These are phyloP conservation scores for Podarcis muralis DNA, from an alignment of 2,113 vertebrate genomes.

Conservation along the genomic window DNA sequence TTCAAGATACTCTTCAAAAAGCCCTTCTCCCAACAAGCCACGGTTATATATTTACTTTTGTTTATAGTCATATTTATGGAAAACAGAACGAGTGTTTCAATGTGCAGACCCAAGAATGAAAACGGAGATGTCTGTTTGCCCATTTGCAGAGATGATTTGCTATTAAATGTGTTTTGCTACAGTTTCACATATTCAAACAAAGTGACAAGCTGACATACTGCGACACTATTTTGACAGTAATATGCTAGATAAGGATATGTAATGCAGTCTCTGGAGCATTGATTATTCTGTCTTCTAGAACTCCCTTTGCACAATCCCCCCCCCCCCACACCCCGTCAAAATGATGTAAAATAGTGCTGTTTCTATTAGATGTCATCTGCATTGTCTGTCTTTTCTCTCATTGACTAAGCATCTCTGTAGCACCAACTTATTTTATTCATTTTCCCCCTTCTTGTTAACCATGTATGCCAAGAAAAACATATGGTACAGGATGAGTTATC, in stretches of 20 bases:
- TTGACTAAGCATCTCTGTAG: slow-evolving; percentile 33
- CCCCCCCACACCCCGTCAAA: neutral
- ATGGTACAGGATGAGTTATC: slow-evolving; percentile 23
- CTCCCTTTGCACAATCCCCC: slow-evolving; percentile 13
- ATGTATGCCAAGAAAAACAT: slow-evolving; percentile 52
- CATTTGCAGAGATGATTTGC: neutral
- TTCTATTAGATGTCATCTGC: slow-evolving; percentile 36
- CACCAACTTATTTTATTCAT: slow-evolving; percentile 43
- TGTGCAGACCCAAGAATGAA: neutral
- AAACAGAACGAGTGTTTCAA: slow-evolving; percentile 2
- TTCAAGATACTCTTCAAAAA: neutral
- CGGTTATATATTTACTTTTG: neutral
- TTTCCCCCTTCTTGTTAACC: slow-evolving; percentile 20
- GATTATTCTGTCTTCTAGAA: slow-evolving; percentile 28
- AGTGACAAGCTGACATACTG: slow-evolving; percentile 21
- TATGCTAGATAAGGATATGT: slow-evolving; percentile 29
- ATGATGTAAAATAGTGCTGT: slow-evolving; percentile 39
- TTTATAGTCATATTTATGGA: neutral
- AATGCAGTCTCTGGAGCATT: slow-evolving; percentile 19
- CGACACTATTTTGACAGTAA: slow-evolving; percentile 35
- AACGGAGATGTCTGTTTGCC: neutral
- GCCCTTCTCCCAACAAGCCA: neutral
- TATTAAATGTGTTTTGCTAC: slow-evolving; percentile 7
- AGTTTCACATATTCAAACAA: slow-evolving; percentile 39
- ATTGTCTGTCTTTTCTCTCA: slow-evolving; percentile 35